Conservation (phyloP, 2,113 vertebrate species). For the Nibea albiflora region DNA sequence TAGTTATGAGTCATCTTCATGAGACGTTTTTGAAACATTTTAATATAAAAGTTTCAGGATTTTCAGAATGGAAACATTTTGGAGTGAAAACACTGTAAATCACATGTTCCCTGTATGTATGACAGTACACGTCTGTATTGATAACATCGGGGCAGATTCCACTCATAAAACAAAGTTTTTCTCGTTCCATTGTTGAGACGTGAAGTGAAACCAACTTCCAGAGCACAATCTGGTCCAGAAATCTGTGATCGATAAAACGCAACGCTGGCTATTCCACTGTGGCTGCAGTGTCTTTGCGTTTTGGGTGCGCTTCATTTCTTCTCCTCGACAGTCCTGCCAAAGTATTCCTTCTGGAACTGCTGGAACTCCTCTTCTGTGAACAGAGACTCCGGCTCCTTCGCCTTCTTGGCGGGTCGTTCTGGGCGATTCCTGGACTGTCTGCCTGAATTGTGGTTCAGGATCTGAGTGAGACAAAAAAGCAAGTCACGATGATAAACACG, state of each 20-base stretch:
- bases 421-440: conserved; percentile 75
- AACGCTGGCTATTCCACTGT: not conserved
- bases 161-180: not conserved
- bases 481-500: not conserved
- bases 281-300: not conserved
- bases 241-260: not conserved
- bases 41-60: not conserved
- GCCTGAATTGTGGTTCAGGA: conserved; percentile 70
- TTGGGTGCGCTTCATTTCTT: conserved; percentile 26
- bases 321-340: conserved; percentile 76
- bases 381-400: conserved; percentile 64
- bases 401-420: conserved; percentile 16
- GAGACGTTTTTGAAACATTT: not conserved
- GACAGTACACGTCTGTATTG: not conserved
- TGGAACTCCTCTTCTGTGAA: conserved; percentile 85
- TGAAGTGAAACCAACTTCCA: not conserved
- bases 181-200: not conserved
- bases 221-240: not conserved
- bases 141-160: not conserved
- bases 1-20: not conserved
- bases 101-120: not conserved
- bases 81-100: not conserved
- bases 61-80: not conserved
- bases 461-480: conserved; percentile 61
- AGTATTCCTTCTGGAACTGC: conserved; percentile 85